Evolutionary conservation across 92 coral and sea anemone genomes (phyloP), one percentile per base, ranked within the genome.

Genomic region (Phymanthus crucifer): DNA sequence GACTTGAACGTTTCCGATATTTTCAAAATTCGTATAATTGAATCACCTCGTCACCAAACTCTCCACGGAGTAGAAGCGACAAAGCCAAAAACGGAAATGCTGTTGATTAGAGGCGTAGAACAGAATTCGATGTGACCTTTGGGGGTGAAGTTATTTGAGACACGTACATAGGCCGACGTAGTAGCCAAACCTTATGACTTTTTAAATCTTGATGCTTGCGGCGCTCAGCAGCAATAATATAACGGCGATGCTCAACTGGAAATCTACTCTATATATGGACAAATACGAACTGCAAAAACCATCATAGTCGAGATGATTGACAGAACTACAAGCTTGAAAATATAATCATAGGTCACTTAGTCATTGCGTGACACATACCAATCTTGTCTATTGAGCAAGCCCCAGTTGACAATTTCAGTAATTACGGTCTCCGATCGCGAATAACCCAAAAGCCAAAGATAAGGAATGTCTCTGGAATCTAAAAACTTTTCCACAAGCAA

Each of bases 1-100:
- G 72, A 35, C 79, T 77, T 40, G 67, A 70, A 66, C 80, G 80
- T 75, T 75, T 54, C 80, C 65, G 48, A 77, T 77, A 29, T 24
- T 67, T 70, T 23, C n/a, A 29, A 79, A 79, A 67, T 61, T 61
- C 68, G 34, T 61, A 61, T 27, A 61, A 61, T 32, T 33, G 26
- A 21, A 71, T 47, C 74, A 14, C 73, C 75, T 67, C 83, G 75
- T 72, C 66, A 79, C 83, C 66, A 67, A 79, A 79, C 74, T 70
- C 83, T 79, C 69, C 75, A 54, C 72, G 7, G 77, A 58, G 70
- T 47, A 57, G 35, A 74, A 74, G 75, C 80, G 77, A 71, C 80
- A 73, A 48, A 65, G 86, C 86, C 86, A 73, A 73, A 74, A 82
- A 82, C 86, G 86, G 86, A 82, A 82, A 82, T 67, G 71, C 80